Conservation (phyloP, 2,113 vertebrate species). For the Pyxicephalus adspersus region DNA sequence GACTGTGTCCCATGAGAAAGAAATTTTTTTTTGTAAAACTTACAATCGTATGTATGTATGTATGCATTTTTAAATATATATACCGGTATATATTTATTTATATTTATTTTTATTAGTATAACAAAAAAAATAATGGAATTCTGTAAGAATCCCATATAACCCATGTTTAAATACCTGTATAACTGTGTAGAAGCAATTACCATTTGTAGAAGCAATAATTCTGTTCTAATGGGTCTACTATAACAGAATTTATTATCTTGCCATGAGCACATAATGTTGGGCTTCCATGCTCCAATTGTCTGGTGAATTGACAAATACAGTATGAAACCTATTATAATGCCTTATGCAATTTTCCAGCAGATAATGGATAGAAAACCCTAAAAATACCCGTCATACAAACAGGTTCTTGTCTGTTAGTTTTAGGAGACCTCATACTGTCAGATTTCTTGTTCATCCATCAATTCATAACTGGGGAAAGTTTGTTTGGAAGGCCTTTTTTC, state of each 20-base stretch:
- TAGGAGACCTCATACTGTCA: conserved; percentile 36
- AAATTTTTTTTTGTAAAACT: too few relatives aligned
- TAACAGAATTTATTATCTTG: conserved; percentile 17
- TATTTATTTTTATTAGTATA: too few relatives aligned
- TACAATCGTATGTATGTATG: too few relatives aligned
- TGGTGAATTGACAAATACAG: conserved; percentile 11
- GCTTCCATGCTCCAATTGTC: not conserved
- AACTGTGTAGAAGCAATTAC: not conserved
- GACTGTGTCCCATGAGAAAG: too few relatives aligned
- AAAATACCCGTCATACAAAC: conserved; percentile 22
- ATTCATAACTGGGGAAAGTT: not conserved
- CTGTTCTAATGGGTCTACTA: conserved; percentile 25
- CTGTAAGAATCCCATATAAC: too few relatives aligned
- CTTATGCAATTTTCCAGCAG: conserved; percentile 4
- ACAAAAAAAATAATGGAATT: too few relatives aligned
- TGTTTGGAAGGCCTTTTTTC: conserved; percentile 1
- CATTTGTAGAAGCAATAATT: not conserved
- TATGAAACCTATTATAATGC: conserved; percentile 30
- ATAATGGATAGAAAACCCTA: not conserved
- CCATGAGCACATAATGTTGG: conserved; percentile 7
- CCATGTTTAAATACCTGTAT: not conserved
- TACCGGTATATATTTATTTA: too few relatives aligned
- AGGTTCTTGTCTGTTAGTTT: not conserved
- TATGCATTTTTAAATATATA: too few relatives aligned
- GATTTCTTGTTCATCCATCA: not conserved